These are phyloP conservation scores for Machimus rusticus DNA, from an alignment of 2,888 invertebrate species.

Conservation along the genomic window DNA sequence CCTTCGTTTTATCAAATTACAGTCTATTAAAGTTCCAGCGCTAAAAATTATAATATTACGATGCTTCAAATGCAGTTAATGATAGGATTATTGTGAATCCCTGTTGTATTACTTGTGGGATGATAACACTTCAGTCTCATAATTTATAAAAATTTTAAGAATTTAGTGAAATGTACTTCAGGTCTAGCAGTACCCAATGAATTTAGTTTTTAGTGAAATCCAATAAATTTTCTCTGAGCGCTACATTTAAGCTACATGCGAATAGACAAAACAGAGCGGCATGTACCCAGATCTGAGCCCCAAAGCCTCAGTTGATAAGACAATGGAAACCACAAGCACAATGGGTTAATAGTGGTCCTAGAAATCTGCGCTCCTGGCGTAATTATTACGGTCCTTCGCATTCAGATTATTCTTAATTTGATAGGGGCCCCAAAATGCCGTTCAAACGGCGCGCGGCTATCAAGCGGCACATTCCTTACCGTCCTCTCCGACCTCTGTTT, in stretches of 20 bases:
- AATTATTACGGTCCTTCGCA: background rate
- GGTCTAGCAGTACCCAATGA: no score
- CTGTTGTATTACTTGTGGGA: no score
- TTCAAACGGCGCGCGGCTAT: background rate
- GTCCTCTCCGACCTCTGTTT: conserved; percentile 40
- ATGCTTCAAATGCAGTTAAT: no score
- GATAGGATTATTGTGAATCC: no score
- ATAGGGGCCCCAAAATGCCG: background rate
- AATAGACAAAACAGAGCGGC: background rate
- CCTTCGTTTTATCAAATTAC: no score
- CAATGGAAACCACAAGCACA: background rate
- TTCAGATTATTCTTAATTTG: background rate
- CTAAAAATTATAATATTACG: no score
- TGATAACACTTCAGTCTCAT: no score
- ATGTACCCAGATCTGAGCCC: background rate
- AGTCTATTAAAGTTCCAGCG: no score
- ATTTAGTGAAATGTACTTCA: background rate
- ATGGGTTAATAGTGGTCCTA: background rate
- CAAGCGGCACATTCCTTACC: conserved; percentile 7
- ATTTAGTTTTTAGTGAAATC: background rate
- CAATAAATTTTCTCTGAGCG: background rate
- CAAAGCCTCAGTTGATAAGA: background rate
- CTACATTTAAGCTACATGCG: background rate
- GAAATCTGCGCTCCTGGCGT: background rate
- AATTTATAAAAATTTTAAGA: no score